phyloP scores from a whole-genome alignment of 2,797 vertebrate species.

The Cygnus olor region DNA sequence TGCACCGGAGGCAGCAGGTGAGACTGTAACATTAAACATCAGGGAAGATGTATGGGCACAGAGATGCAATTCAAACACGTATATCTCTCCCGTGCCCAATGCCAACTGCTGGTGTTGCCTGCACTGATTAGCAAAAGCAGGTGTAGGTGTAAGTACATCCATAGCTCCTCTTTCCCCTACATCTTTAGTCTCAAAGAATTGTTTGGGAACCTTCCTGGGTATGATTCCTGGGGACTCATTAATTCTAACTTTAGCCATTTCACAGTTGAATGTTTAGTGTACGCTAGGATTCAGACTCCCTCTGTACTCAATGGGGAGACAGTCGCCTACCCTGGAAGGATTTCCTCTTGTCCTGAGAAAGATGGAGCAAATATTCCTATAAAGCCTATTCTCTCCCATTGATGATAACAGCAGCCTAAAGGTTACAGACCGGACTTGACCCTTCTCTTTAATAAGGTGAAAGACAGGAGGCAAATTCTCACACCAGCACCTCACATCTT shows the following conservation, averaged over 20 bases:
- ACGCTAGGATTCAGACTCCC: neutral
- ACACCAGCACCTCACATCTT: neutral
- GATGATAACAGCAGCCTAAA: neutral
- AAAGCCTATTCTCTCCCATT: neutral
- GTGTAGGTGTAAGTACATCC: neutral
- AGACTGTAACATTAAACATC: neutral
- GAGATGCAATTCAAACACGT: accelerated
- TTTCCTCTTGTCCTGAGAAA: neutral
- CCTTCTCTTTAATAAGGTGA: neutral
- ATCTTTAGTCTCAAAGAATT: neutral
- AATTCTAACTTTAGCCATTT: neutral
- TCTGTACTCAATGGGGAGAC: neutral
- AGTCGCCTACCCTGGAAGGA: neutral
- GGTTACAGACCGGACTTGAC: neutral
- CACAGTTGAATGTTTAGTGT: neutral
- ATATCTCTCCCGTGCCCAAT: neutral
- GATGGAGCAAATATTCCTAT: neutral
- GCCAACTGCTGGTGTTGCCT: neutral
- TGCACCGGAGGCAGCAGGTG: neutral
- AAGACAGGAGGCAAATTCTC: neutral
- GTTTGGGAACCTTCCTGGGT: neutral
- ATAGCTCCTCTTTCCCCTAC: neutral
- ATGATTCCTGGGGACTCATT: neutral
- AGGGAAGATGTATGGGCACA: neutral
- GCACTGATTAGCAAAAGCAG: neutral